phyloP scores from a whole-genome alignment of 2,888 invertebrate genomes.

The Diadromus collaris region DNA sequence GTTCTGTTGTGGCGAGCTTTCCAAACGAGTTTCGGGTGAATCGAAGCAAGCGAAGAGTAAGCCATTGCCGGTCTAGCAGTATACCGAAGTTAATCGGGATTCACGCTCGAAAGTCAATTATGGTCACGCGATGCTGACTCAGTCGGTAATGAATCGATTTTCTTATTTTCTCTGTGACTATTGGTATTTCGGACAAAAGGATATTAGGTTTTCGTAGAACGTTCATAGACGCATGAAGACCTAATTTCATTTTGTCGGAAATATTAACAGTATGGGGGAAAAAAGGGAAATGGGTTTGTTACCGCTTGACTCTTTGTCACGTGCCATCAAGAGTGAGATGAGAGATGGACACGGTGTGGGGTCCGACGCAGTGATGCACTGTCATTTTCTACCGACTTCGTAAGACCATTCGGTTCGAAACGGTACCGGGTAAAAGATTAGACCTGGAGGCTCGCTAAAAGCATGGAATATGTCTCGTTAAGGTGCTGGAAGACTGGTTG shows the following conservation, averaged over 20 bases:
- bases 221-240: neutral
- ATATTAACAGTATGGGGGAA: neutral
- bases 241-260: neutral
- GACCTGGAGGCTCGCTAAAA: neutral
- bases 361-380: neutral
- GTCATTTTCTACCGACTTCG: constrained; percentile 6
- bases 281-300: neutral
- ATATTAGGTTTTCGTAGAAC: neutral
- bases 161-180: neutral
- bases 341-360: neutral
- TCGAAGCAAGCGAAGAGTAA: constrained; percentile 43
- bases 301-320: neutral
- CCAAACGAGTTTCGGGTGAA: constrained; percentile 52
- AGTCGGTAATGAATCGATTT: neutral
- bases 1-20: constrained; percentile 51
- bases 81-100: constrained; percentile 31
- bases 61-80: constrained; percentile 27
- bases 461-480: neutral
- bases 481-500: too few relatives aligned
- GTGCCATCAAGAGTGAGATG: neutral
- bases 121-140: neutral
- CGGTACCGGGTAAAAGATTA: neutral
- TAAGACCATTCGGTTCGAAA: neutral
- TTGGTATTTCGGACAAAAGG: neutral
- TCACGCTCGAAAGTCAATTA: constrained; percentile 7